These are phyloP conservation scores for Mellivora capensis DNA, from an alignment of 2,113 vertebrate species.

Conservation along the genomic window DNA sequence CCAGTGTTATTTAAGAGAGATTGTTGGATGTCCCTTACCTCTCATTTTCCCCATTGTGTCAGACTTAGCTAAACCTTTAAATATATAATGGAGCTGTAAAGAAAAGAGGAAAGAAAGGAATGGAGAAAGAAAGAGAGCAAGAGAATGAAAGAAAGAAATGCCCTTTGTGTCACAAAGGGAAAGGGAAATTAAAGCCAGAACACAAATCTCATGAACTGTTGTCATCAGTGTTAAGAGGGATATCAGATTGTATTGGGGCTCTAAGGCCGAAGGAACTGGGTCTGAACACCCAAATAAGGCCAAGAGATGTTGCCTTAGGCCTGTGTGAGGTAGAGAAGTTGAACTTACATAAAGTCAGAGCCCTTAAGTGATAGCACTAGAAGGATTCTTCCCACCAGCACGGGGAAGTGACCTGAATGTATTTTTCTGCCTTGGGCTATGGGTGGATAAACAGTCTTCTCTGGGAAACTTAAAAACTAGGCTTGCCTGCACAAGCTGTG, in stretches of 20 bases:
- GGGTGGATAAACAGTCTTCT: neutral
- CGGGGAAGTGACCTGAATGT: neutral
- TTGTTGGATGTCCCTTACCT: neutral
- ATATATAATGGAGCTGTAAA: neutral
- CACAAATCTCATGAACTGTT: neutral
- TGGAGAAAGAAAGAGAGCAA: fast-evolving
- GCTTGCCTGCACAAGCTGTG: neutral
- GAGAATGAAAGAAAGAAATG: neutral
- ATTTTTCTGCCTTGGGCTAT: slow-evolving; percentile 1
- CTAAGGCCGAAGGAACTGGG: neutral
- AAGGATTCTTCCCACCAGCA: neutral
- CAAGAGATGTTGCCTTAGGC: neutral
- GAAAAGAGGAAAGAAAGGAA: fast-evolving
- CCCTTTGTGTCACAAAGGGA: neutral
- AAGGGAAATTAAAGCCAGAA: neutral
- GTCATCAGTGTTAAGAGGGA: neutral
- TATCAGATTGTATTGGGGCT: neutral
- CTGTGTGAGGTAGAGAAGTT: neutral
- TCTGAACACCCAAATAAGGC: neutral
- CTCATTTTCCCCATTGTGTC: neutral
- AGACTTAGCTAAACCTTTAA: neutral
- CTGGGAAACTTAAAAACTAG: slow-evolving; percentile 25
- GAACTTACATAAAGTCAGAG: slow-evolving; percentile 13
- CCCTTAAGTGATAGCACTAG: neutral
- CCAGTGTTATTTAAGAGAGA: neutral